Evolutionary conservation across 2,113 vertebrate species (phyloP).

Genomic region (Corythornis madagascariensis): DNA sequence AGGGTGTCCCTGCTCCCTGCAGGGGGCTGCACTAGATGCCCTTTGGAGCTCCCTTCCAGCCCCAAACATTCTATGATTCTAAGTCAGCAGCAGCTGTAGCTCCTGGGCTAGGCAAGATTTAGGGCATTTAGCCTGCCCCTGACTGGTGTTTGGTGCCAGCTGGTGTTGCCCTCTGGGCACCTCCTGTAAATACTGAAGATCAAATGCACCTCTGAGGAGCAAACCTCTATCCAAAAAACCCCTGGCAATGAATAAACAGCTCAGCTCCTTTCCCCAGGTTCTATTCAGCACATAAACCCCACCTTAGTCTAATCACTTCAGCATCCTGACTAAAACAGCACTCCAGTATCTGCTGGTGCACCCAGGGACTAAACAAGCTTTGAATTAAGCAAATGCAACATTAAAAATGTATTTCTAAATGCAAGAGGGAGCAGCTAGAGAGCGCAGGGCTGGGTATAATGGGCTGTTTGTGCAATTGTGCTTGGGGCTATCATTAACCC

Average conservation of each 20-base stretch:
- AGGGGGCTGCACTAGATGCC: no score
- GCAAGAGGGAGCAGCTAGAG: background rate
- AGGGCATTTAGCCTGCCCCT: background rate
- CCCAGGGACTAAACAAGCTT: background rate
- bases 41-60: no score
- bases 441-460: background rate
- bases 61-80: no score
- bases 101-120: background rate
- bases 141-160: background rate
- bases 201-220: background rate
- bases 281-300: background rate
- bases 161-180: rapidly evolving
- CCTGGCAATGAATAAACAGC: background rate
- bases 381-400: conserved; percentile 14
- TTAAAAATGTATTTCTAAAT: conserved; percentile 44
- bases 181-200: background rate
- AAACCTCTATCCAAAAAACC: background rate
- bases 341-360: background rate
- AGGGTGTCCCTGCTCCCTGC: no score
- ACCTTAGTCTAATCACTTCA: background rate
- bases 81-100: background rate
- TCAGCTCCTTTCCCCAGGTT: background rate
- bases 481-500: background rate
- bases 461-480: background rate
- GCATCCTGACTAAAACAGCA: background rate